Percentiles rank a stretch among this genome's conserved stretches.
phyloP scores from a whole-genome alignment of 2,113 vertebrate genomes.

The Calypte anna region DNA sequence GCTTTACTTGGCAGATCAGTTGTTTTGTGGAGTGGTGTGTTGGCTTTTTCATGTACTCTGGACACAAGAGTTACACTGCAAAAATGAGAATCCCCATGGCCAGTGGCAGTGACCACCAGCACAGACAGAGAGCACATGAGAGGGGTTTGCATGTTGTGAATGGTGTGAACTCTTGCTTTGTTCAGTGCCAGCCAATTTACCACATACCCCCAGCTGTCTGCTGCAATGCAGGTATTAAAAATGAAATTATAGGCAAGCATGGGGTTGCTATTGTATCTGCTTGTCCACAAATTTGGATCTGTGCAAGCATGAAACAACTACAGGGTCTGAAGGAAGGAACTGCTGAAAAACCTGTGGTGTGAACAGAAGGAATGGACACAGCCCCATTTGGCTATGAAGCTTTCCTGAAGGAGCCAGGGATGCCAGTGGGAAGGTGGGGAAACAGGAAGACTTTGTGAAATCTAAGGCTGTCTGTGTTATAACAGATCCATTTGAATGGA shows the following conservation, averaged over 20 bases:
- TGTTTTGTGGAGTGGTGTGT: background rate
- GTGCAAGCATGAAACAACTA: background rate
- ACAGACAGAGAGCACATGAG: background rate
- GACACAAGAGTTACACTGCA: background rate
- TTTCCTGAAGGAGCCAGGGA: background rate
- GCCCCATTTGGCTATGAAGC: background rate
- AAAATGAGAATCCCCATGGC: background rate
- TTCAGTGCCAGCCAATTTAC: background rate
- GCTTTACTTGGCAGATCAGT: background rate
- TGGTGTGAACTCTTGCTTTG: background rate
- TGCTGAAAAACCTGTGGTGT: background rate
- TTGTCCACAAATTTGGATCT: background rate
- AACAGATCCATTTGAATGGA: background rate
- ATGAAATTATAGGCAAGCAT: background rate
- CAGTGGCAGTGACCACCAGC: background rate
- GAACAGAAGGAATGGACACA: background rate
- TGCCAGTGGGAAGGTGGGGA: background rate
- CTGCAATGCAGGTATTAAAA: background rate
- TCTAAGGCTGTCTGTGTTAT: background rate
- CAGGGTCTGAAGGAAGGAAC: background rate
- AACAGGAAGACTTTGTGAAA: background rate
- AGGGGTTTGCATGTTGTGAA: background rate
- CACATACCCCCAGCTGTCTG: rapidly evolving
- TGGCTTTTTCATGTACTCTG: background rate
- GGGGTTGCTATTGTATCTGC: background rate